Evolutionary conservation across 2,888 invertebrate genomes (phyloP).

Genomic region (Flexamia atlantica): DNA sequence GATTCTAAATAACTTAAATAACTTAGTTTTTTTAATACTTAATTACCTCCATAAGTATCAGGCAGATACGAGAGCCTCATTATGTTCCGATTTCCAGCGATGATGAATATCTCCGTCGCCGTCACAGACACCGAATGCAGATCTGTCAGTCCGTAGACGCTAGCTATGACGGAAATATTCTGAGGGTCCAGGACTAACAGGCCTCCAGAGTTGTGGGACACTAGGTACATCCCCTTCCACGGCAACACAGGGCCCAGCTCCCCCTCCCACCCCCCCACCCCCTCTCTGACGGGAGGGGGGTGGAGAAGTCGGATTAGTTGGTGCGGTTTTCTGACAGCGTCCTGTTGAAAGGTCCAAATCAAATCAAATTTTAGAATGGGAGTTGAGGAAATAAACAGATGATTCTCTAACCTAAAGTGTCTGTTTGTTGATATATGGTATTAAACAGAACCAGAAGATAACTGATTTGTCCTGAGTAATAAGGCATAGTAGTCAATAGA

Average conservation of each 20-base stretch:
- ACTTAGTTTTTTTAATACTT: no score
- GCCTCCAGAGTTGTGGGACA: slow-evolving; percentile 84
- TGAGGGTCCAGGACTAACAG: slow-evolving; percentile 88
- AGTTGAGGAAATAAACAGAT: background rate
- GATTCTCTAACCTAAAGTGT: background rate
- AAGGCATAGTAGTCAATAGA: no score
- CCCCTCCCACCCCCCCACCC: slow-evolving; percentile 17
- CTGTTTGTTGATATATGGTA: background rate
- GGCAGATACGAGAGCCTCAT: slow-evolving; percentile 87
- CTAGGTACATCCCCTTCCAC: slow-evolving; percentile 84
- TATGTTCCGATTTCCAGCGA: slow-evolving; percentile 88
- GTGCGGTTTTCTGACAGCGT: slow-evolving; percentile 62
- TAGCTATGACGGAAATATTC: slow-evolving; percentile 76
- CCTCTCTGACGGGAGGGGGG: slow-evolving; percentile 34
- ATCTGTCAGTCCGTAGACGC: slow-evolving; percentile 68
- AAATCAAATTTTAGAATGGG: no score
- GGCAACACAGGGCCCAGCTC: slow-evolving; percentile 81
- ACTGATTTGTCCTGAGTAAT: no score
- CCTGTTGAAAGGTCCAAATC: slow-evolving; percentile 34
- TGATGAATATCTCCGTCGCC: slow-evolving; percentile 82
- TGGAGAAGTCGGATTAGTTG: slow-evolving; percentile 63
- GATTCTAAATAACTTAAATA: no score
- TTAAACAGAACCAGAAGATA: no score
- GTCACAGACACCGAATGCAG: slow-evolving; percentile 67
- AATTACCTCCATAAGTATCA: slow-evolving; percentile 74